Evolutionary conservation across 2,113 vertebrate genomes (phyloP).

Genomic region (Xenotilapia caudafasciata): DNA sequence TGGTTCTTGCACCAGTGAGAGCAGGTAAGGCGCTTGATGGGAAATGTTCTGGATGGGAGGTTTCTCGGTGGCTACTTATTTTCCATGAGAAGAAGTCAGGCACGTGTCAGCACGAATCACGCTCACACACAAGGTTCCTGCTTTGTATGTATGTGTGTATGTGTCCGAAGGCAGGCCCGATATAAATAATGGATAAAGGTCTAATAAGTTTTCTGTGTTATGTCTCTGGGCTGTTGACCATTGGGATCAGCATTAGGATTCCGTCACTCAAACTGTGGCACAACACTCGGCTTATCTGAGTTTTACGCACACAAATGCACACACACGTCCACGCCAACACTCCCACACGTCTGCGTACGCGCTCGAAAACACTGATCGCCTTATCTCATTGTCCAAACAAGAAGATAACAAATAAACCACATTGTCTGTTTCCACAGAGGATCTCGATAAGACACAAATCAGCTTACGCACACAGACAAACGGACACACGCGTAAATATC

Average conservation of each 20-base stretch:
- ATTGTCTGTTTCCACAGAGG: slow-evolving; percentile 59
- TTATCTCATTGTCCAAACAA: slow-evolving; percentile 59
- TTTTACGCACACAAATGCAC: neutral
- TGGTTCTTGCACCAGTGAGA: neutral
- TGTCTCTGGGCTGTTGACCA: slow-evolving; percentile 54
- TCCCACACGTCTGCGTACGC: neutral
- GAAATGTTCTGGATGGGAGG: neutral
- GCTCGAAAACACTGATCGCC: slow-evolving; percentile 25
- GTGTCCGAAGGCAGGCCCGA: neutral
- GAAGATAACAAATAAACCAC: slow-evolving; percentile 58
- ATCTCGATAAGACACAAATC: slow-evolving; percentile 59
- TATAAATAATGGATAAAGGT: slow-evolving; percentile 54
- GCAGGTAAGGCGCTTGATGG: neutral
- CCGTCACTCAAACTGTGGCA: slow-evolving; percentile 42
- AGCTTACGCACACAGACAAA: slow-evolving; percentile 28
- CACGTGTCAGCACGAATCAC: neutral
- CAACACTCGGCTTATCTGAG: slow-evolving; percentile 32
- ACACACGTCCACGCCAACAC: neutral
- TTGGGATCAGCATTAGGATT: slow-evolving; percentile 46
- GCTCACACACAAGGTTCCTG: neutral
- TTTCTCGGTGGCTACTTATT: slow-evolving; percentile 20
- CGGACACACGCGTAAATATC: neutral
- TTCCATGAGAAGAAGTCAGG: slow-evolving; percentile 1
- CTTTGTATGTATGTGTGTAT: neutral
- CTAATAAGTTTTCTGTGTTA: slow-evolving; percentile 44